Evolutionary conservation across 2,888 invertebrate species (phyloP).

Genomic region (Philhelius pedissequus): DNA sequence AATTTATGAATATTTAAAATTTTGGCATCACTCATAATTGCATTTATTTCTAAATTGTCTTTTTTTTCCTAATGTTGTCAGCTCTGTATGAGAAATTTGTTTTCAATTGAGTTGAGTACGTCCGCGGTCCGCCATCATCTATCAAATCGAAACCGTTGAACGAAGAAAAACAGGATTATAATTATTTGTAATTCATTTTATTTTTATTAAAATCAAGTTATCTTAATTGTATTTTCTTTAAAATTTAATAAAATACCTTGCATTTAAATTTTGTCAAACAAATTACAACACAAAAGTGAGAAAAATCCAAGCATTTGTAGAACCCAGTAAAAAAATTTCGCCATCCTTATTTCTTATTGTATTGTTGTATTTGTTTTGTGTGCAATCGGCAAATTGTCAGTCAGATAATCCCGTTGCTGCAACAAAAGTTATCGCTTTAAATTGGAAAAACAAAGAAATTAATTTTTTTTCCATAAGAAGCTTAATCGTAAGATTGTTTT

Average conservation of each 20-base stretch:
- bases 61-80: constrained; percentile 7
- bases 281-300: neutral
- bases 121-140: constrained; percentile 60
- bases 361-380: neutral
- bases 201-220: neutral
- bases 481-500: neutral
- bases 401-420: constrained; percentile 52
- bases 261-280: neutral
- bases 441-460: neutral
- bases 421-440: neutral
- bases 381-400: constrained; percentile 31
- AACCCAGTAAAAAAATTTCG: neutral
- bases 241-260: neutral
- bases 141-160: constrained; percentile 14
- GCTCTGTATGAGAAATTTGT: constrained; percentile 39
- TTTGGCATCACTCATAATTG: neutral
- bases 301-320: neutral
- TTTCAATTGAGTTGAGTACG: constrained; percentile 56
- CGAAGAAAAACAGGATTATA: neutral
- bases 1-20: too few relatives aligned
- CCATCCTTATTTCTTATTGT: constrained; percentile 31
- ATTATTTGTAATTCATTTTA: neutral
- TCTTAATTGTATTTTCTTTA: too few relatives aligned
- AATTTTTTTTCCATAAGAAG: neutral
- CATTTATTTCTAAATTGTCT: neutral